phyloP scores from a whole-genome alignment of 2,797 vertebrate species.

The Notolepis coatsorum region DNA sequence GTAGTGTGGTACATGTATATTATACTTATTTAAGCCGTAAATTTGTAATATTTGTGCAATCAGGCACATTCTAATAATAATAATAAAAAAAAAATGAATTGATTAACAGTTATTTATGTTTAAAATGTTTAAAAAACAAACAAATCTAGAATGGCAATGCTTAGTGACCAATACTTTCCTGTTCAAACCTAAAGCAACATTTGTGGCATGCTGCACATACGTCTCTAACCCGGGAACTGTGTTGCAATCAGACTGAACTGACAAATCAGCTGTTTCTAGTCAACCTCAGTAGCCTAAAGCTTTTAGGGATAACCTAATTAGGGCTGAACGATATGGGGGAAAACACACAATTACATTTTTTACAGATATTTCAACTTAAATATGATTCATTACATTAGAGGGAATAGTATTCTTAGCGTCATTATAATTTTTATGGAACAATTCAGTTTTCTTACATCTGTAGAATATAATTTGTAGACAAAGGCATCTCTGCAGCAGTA shows the following conservation, averaged over 20 bases:
- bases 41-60: conserved; percentile 54
- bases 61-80: conserved; percentile 47
- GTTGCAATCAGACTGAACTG: not conserved
- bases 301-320: conserved; percentile 3
- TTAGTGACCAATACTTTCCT: conserved; percentile 9
- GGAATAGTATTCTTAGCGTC: no score
- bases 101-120: conserved; percentile 10
- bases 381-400: no score
- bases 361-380: no score
- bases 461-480: no score
- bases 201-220: conserved; percentile 30
- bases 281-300: not conserved
- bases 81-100: conserved; percentile 7
- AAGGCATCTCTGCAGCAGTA: no score
- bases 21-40: conserved; percentile 15
- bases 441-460: no score
- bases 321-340: no score
- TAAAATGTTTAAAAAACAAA: conserved; percentile 23
- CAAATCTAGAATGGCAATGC: no score
- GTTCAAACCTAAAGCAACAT: no score
- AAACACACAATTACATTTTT: no score
- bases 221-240: conserved; percentile 10
- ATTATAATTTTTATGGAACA: no score
- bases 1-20: not conserved
- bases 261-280: no score